Percentiles rank a stretch among this genome's conserved stretches.
Evolutionary conservation across 2,113 vertebrate genomes (phyloP).

Genomic region (Cyprinodon variegatus): DNA sequence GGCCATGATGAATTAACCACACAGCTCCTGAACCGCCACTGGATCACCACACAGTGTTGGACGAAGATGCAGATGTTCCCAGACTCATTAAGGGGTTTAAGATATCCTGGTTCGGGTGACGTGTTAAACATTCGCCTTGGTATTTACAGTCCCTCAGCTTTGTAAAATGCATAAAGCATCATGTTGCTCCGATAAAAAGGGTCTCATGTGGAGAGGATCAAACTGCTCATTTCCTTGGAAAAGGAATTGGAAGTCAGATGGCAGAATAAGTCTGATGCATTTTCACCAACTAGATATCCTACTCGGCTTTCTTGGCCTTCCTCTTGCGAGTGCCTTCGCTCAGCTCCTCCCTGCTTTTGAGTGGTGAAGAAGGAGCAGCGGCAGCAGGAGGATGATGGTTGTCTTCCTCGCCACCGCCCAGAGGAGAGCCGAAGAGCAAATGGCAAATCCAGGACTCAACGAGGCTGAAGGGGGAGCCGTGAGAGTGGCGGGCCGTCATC

Average conservation of each 20-base stretch:
- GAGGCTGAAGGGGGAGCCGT: slow-evolving; percentile 89
- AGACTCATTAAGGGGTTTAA: slow-evolving; percentile 56
- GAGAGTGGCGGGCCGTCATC: slow-evolving; percentile 94
- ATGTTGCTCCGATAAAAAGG: slow-evolving; percentile 65
- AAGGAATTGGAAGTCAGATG: slow-evolving; percentile 59
- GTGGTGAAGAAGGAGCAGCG: slow-evolving; percentile 72
- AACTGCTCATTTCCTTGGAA: slow-evolving; percentile 57
- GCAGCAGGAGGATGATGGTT: slow-evolving; percentile 76
- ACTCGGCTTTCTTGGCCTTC: slow-evolving; percentile 96
- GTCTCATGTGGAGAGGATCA: slow-evolving; percentile 66
- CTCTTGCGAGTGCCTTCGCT: slow-evolving; percentile 92
- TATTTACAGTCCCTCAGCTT: slow-evolving; percentile 76
- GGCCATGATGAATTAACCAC: slow-evolving; percentile 22
- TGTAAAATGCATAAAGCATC: slow-evolving; percentile 71
- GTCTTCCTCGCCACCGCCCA: slow-evolving; percentile 75
- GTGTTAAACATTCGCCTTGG: slow-evolving; percentile 59
- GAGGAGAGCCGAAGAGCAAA: slow-evolving; percentile 86
- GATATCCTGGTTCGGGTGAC: slow-evolving; percentile 55
- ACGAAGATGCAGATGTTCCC: slow-evolving; percentile 51
- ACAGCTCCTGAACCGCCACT: slow-evolving; percentile 25
- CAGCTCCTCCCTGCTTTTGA: slow-evolving; percentile 93
- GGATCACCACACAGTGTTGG: slow-evolving; percentile 46
- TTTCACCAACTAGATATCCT: slow-evolving; percentile 41
- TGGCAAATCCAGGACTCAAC: slow-evolving; percentile 88
- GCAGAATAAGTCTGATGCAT: slow-evolving; percentile 55